phyloP scores from a whole-genome alignment of 2,113 vertebrate genomes.

The Leiothrix lutea region DNA sequence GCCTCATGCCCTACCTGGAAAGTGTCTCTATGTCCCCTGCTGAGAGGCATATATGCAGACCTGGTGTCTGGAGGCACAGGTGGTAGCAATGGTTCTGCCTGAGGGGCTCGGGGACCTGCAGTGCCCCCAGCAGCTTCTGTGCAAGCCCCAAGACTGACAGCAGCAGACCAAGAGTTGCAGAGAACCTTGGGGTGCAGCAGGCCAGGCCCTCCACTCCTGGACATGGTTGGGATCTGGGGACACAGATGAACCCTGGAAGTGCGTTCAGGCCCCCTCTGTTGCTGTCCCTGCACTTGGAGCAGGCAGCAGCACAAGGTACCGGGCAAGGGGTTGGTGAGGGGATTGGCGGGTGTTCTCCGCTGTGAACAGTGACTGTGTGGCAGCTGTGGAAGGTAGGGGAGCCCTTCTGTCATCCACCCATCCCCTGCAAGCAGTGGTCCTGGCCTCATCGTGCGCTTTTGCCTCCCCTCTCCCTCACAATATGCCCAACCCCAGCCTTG shows the following conservation, averaged over 20 bases:
- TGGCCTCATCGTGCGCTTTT: not conserved
- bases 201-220: not conserved
- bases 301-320: fast-evolving
- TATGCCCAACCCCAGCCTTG: not conserved
- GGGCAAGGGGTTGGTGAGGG: not conserved
- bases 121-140: not conserved
- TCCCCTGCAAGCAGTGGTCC: too few relatives aligned
- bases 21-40: fast-evolving
- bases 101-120: not conserved
- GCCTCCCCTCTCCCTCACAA: not conserved
- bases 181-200: not conserved
- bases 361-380: fast-evolving
- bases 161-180: too few relatives aligned
- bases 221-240: not conserved
- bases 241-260: not conserved
- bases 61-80: fast-evolving
- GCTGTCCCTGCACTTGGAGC: not conserved
- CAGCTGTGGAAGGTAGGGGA: not conserved
- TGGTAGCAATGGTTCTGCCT: not conserved
- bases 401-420: fast-evolving
- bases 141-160: fast-evolving
- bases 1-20: not conserved
- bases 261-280: not conserved
- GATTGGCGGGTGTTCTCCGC: fast-evolving
- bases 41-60: fast-evolving